Base-by-base conservation (phyloP, 2,888 invertebrate genomes). In the Amphipyra tragopoginis region DNA sequence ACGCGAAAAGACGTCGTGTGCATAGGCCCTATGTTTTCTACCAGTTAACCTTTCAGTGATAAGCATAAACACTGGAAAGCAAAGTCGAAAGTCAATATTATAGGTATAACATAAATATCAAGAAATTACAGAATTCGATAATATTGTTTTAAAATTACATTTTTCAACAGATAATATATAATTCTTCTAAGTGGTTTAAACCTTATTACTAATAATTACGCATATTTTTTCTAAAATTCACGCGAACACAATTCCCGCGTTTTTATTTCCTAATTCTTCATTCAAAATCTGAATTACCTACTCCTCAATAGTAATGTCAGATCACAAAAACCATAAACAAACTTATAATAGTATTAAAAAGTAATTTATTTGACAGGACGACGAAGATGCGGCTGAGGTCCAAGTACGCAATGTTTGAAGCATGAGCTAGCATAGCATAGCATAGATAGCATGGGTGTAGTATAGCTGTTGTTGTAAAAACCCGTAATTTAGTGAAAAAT, bases 331-430 rank as follows among this genome's bases (percentile, higher is more conserved):
- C 8, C 15, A 47, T 33, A 34, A 38, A 50, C 13, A 40, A 7
- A 9, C 0, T n/a, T 5, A 13, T 11, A 36, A 60, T 58, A 36
- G 39, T 64, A 69, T 71, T 68, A 69, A 79, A 79, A 48, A 63
- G 48, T 9, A 54, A 72, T 79, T 79, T 77, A 75, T 79, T 79
- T 50, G 73, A 75, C 85, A 85, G 85, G 85, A 85, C 55, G 76
- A 72, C 15, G 84, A 81, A 68, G 81, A 77, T 10, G 43, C 65
- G 52, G 65, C 74, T 53, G 79, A 65, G 59, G 68, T 55, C 50
- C 77, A 81, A 79, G 86, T 84, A 85, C 71, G 76, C 71, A 80
- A 79, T 74, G 74, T 72, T 77, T 83, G 80, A 81, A 65, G 83
- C 80, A 80, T 85, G 82, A 67, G 54, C 53, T 84, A 79, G 72